These are phyloP conservation scores for Sparus aurata DNA, from an alignment of 2,797 vertebrate species.

Conservation along the genomic window DNA sequence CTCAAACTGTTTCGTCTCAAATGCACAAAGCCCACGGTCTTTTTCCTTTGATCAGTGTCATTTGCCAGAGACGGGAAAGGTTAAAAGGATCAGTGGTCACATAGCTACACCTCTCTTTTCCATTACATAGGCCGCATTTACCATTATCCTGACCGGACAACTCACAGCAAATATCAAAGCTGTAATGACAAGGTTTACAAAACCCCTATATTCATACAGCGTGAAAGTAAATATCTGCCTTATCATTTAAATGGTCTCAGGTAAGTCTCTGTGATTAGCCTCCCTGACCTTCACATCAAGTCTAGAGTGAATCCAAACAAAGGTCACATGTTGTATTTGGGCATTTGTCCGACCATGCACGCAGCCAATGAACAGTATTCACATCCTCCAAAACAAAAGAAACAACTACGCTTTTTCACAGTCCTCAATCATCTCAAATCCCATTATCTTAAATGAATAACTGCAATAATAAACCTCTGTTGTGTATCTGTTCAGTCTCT, in stretches of 20 bases:
- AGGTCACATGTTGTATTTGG: constrained; percentile 47
- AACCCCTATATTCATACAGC: constrained; percentile 53
- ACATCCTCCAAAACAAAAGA: constrained; percentile 1
- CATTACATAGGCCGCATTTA: constrained; percentile 62
- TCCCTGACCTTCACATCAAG: constrained; percentile 58
- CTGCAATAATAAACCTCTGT: no score
- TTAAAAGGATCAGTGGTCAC: constrained; percentile 77
- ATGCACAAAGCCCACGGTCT: constrained; percentile 58
- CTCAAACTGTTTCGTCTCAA: constrained; percentile 64
- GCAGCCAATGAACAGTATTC: background rate
- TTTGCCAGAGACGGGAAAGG: constrained; percentile 73
- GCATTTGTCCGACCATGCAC: constrained; percentile 33
- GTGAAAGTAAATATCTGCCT: constrained; percentile 60
- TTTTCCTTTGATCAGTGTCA: constrained; percentile 71
- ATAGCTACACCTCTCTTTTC: constrained; percentile 53
- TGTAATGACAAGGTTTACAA: constrained; percentile 70
- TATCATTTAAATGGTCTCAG: constrained; percentile 49
- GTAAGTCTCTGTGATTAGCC: constrained; percentile 59
- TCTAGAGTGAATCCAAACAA: constrained; percentile 55
- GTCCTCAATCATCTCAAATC: background rate
- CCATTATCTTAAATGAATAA: background rate
- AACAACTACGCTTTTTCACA: background rate
- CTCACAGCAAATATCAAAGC: constrained; percentile 66
- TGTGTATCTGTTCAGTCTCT: background rate
- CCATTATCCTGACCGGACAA: constrained; percentile 54